phyloP scores from a whole-genome alignment of 2,888 invertebrate genomes.

The Limnephilus marmoratus region DNA sequence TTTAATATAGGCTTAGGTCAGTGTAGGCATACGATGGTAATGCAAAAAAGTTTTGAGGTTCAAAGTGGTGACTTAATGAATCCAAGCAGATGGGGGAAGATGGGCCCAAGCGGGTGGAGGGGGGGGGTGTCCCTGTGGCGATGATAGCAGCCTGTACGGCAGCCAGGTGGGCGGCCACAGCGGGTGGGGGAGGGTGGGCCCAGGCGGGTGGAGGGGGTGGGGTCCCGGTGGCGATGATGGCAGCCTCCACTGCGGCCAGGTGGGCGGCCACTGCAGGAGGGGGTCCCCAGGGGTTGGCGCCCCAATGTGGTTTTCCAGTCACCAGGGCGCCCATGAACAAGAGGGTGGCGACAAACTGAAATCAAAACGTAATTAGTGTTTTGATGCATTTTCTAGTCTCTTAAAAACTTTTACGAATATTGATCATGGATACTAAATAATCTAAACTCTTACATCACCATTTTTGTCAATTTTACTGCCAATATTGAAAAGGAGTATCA shows the following conservation, averaged over 20 bases:
- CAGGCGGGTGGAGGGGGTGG: not conserved
- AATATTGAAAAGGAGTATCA: too few relatives aligned
- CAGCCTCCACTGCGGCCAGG: constrained; percentile 73
- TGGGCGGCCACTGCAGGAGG: constrained; percentile 81
- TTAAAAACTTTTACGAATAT: too few relatives aligned
- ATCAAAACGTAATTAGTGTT: too few relatives aligned
- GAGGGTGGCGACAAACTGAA: not conserved
- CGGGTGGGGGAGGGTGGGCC: constrained; percentile 37
- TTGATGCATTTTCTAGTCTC: too few relatives aligned
- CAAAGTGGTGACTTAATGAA: not conserved
- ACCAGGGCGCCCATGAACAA: too few relatives aligned
- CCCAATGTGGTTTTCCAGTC: too few relatives aligned
- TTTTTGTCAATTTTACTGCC: too few relatives aligned
- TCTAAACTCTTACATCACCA: too few relatives aligned
- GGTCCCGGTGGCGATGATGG: constrained; percentile 73
- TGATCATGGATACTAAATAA: too few relatives aligned
- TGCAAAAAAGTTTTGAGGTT: not conserved
- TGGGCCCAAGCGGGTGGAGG: not conserved
- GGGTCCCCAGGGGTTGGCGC: constrained; percentile 50
- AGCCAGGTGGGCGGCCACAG: constrained; percentile 61
- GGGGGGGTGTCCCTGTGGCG: not conserved
- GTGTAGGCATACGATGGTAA: not conserved
- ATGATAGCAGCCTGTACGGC: constrained; percentile 17
- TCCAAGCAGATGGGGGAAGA: not conserved
- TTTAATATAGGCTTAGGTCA: not conserved